These are phyloP conservation scores for Ia io DNA, from an alignment of 2,113 vertebrate species.

Conservation along the genomic window DNA sequence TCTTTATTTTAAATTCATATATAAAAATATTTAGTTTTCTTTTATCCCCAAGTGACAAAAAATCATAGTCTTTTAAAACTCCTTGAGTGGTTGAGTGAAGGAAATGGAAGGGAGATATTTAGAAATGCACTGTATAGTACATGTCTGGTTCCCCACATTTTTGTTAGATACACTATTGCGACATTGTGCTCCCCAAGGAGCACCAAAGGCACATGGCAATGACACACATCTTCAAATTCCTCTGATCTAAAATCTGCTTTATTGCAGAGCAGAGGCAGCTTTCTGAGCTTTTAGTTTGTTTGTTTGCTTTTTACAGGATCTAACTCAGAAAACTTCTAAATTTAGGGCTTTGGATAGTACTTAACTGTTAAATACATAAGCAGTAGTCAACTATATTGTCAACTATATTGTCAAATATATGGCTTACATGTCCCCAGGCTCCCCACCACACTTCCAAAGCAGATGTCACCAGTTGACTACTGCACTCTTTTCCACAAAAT, in stretches of 20 bases:
- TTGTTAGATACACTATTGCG: neutral
- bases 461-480: neutral
- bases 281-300: neutral
- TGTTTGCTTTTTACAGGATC: neutral
- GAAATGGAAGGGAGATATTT: neutral
- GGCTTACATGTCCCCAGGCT: neutral
- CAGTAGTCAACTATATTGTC: neutral
- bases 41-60: neutral
- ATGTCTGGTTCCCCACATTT: neutral
- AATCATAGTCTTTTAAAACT: neutral
- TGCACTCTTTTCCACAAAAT: neutral
- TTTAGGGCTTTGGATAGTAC: neutral
- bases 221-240: neutral
- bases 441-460: neutral
- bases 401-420: neutral
- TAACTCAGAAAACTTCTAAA: neutral
- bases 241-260: neutral
- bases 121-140: neutral
- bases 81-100: neutral
- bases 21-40: slow-evolving; percentile 6
- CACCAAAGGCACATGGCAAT: neutral
- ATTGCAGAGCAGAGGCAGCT: neutral
- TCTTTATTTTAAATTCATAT: neutral
- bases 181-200: neutral
- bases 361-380: neutral